Percentiles rank a stretch among this genome's conserved stretches.
Evolutionary conservation across 2,113 vertebrate genomes (phyloP).

Genomic region (Larimichthys polyactis): DNA sequence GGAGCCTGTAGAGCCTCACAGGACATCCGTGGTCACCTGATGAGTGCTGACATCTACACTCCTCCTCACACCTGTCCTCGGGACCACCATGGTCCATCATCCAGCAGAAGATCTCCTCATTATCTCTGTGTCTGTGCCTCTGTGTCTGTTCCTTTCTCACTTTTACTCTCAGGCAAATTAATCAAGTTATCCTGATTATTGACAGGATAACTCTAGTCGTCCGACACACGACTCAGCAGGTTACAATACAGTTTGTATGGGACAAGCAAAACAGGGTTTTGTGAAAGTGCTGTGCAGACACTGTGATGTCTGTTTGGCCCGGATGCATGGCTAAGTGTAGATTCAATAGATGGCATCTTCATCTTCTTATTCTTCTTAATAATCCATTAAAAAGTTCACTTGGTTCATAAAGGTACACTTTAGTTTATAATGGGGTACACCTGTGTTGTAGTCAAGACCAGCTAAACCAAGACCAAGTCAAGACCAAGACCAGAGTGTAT

Average conservation of each 20-base stretch:
- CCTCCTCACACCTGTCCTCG: conserved; percentile 33
- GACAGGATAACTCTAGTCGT: background rate
- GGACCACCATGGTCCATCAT: background rate
- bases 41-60: conserved; percentile 27
- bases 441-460: no score
- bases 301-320: background rate
- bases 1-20: conserved; percentile 5
- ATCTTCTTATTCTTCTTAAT: background rate
- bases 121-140: background rate
- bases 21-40: conserved; percentile 15
- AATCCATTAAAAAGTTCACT: no score
- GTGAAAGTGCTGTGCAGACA: background rate
- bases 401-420: no score
- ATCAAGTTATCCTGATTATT: background rate
- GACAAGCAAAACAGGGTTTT: background rate
- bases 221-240: background rate
- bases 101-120: background rate
- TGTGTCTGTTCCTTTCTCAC: background rate
- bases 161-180: background rate
- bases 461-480: no score
- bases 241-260: background rate
- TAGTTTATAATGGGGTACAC: no score
- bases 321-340: background rate
- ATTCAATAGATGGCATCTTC: background rate
- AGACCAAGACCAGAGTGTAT: no score